phyloP scores from a whole-genome alignment of 2,888 invertebrate genomes.

The Tiliacea citrago region DNA sequence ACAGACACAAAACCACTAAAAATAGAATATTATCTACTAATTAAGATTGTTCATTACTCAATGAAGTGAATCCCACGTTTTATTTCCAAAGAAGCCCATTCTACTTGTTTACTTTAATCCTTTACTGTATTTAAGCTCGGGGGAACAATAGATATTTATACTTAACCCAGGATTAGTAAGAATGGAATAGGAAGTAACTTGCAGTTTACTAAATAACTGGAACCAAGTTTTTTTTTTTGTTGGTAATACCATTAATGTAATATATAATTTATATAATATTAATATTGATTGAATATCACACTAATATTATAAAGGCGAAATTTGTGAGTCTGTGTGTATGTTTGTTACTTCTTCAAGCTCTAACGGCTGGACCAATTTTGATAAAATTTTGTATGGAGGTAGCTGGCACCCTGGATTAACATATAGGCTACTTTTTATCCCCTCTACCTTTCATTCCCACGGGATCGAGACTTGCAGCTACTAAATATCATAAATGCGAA shows the following conservation, averaged over 20 bases:
- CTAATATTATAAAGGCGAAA: too few relatives aligned
- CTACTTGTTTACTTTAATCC: slow-evolving; percentile 26
- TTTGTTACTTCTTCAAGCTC: too few relatives aligned
- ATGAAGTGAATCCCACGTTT: slow-evolving; percentile 12
- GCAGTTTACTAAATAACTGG: slow-evolving; percentile 19
- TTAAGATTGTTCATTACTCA: slow-evolving; percentile 20
- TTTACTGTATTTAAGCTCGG: slow-evolving; percentile 26
- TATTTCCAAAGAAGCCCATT: slow-evolving; percentile 26
- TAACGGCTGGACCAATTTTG: too few relatives aligned
- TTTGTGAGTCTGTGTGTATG: too few relatives aligned
- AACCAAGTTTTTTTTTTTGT: slow-evolving; percentile 17
- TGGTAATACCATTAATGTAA: neutral
- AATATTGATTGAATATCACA: too few relatives aligned
- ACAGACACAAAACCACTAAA: neutral
- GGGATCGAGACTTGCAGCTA: too few relatives aligned
- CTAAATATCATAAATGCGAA: too few relatives aligned
- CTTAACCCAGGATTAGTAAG: neutral
- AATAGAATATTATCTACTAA: neutral
- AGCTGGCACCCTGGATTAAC: too few relatives aligned
- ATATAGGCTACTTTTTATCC: too few relatives aligned
- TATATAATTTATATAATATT: too few relatives aligned
- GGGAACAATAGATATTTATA: slow-evolving; percentile 37
- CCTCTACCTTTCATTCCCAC: too few relatives aligned
- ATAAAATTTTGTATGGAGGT: too few relatives aligned
- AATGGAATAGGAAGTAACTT: slow-evolving; percentile 36